Evolutionary conservation across 2,888 invertebrate species (phyloP).

Genomic region (Heliconius charithonia): DNA sequence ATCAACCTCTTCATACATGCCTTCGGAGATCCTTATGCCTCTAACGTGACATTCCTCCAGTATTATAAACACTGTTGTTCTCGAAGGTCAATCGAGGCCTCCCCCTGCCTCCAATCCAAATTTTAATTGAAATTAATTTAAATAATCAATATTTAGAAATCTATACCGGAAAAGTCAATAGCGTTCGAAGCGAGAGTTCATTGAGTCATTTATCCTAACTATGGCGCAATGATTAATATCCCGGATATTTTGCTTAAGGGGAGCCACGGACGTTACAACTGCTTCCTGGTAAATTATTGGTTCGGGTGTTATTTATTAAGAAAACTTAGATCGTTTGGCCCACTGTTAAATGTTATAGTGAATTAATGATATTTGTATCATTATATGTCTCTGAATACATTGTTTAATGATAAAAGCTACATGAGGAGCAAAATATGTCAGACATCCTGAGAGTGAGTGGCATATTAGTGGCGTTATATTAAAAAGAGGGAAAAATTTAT

Average conservation of each 20-base stretch:
- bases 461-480: no score
- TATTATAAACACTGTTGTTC: not conserved
- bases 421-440: no score
- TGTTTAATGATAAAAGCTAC: no score
- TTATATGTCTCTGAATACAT: no score
- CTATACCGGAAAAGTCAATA: slow-evolving; percentile 75
- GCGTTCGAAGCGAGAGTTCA: slow-evolving; percentile 65
- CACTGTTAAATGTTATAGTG: slow-evolving; percentile 23
- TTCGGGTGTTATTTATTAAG: slow-evolving; percentile 39
- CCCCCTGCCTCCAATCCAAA: no score
- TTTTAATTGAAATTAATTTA: slow-evolving; percentile 64
- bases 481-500: no score
- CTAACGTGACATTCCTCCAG: no score
- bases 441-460: no score
- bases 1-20: no score
- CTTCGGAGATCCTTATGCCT: no score
- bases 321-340: slow-evolving; percentile 24
- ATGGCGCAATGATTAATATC: slow-evolving; percentile 77
- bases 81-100: not conserved
- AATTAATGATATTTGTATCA: not conserved
- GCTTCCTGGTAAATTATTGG: slow-evolving; percentile 40
- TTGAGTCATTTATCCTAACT: slow-evolving; percentile 76
- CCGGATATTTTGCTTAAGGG: slow-evolving; percentile 74
- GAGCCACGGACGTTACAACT: slow-evolving; percentile 56
- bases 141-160: slow-evolving; percentile 63